Base-by-base conservation (phyloP, 2,113 vertebrate genomes). In the Ascaphus truei region DNA sequence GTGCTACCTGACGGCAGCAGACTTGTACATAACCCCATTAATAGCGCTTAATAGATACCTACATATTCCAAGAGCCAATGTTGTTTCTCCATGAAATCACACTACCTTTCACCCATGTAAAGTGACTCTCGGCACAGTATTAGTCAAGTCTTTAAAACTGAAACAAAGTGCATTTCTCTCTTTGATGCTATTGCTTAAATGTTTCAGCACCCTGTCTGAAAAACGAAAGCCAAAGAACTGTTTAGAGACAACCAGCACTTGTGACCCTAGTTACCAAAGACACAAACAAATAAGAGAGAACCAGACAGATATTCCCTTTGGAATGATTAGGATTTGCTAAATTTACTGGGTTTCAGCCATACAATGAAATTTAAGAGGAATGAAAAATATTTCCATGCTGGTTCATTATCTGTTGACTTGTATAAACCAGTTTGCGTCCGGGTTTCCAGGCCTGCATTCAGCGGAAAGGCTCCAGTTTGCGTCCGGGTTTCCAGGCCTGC, bases 121-220 rank as follows among this genome's bases (percentile, higher is more conserved):
- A 61, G 72, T 47, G 43, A 47, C 43, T 20, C 18, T 22, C 7
- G 23, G 73, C 71, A 65, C 50, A 45, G 59, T 4, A 61, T 71
- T 67, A 73, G 69, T 65, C 41, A 77, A 73, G 73, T 75, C 53
- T 76, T 73, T 73, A 68, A 73, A 81, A 78, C 37, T 76, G 48
- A 82, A 81, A 23, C 77, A 84, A 80, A 82, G 80, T 81, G 77
- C 75, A 58, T 74, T 76, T 73, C 76, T 80, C 78, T 82, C 79
- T 77, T 81, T 80, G 81, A 73, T 66, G 72, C 58, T 65, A 72
- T 83, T 82, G 79, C 80, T 75, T 57, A 79, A 80, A 83, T 62
- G 2, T 72, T 61, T 77, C 50, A 55, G 50, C 64, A 62, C 59
- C 73, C 15, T 59, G 41, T 79, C 68, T 79, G 56, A 59, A 79